A percentile compares a stretch with the other conserved stretches of the same genome.
Conservation (phyloP, 2,888 invertebrate genomes). For the Apotomis turbidana region DNA sequence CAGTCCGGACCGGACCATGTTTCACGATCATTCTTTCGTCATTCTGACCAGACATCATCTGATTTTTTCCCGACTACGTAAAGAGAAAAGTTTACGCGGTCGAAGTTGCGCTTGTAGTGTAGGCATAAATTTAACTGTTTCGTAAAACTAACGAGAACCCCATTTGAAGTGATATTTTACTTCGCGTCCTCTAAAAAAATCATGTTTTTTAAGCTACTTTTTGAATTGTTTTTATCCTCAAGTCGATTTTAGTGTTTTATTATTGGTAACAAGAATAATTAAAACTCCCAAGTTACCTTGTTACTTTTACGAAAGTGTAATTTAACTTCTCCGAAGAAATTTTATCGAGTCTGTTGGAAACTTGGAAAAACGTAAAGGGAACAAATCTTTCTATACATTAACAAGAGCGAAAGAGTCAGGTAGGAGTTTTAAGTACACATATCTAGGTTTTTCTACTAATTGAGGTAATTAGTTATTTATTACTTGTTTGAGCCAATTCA, state of each 20-base stretch:
- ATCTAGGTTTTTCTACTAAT: not conserved
- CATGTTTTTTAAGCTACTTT: not conserved
- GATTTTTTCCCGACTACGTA: no score
- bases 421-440: not conserved
- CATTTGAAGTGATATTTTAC: no score
- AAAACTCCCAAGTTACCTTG: constrained; percentile 16
- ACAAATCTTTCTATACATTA: constrained; percentile 10
- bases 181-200: no score
- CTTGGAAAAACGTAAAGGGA: constrained; percentile 18
- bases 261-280: constrained; percentile 18
- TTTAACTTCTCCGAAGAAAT: constrained; percentile 17
- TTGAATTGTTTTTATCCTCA: not conserved
- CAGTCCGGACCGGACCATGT: no score
- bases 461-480: not conserved
- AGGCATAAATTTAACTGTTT: no score
- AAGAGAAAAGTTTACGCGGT: no score
- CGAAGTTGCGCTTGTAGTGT: no score
- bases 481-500: not conserved
- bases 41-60: no score
- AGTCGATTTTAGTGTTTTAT: constrained; percentile 15
- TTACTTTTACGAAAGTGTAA: constrained; percentile 26
- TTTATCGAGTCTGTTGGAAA: constrained; percentile 10
- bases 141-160: no score
- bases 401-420: not conserved
- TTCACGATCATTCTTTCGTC: no score